Percentiles rank a stretch among this genome's conserved stretches.
Conservation (phyloP, 2,797 vertebrate species). For the Hyperoplus immaculatus region DNA sequence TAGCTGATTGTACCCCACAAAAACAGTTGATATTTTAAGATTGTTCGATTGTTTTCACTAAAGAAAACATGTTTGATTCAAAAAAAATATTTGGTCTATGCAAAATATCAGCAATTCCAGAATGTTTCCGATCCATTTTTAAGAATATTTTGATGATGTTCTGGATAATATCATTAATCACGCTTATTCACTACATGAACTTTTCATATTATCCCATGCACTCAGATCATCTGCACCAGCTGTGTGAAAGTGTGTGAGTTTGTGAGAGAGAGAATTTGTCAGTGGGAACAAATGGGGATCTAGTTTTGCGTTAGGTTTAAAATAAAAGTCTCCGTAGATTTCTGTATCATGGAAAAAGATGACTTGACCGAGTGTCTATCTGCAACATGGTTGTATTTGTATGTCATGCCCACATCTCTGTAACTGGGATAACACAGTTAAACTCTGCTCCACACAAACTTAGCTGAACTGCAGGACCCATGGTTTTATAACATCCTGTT, state of each 20-base stretch:
- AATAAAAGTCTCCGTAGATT: conserved; percentile 33
- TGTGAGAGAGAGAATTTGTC: conserved; percentile 10
- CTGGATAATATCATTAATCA: too few relatives aligned
- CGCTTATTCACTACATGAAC: too few relatives aligned
- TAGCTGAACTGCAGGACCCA: conserved; percentile 40
- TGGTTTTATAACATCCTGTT: conserved; percentile 69
- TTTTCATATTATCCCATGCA: not conserved
- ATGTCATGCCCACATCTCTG: conserved; percentile 43
- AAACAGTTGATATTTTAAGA: too few relatives aligned
- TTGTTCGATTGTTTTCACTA: too few relatives aligned
- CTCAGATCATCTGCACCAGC: not conserved
- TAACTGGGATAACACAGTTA: conserved; percentile 32
- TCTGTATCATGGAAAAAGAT: conserved; percentile 42
- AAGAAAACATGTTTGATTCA: too few relatives aligned
- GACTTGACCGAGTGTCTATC: conserved; percentile 5
- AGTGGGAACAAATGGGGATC: not conserved
- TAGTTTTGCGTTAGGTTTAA: not conserved
- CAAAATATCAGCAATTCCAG: too few relatives aligned
- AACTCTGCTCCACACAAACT: conserved; percentile 30
- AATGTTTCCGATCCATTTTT: too few relatives aligned
- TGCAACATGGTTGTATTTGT: conserved; percentile 2
- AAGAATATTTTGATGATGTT: too few relatives aligned
- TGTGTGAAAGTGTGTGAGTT: not conserved
- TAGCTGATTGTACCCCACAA: too few relatives aligned
- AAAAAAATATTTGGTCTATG: too few relatives aligned